Base-by-base conservation (phyloP, 2,888 invertebrate species). In the Acleris holmiana region DNA sequence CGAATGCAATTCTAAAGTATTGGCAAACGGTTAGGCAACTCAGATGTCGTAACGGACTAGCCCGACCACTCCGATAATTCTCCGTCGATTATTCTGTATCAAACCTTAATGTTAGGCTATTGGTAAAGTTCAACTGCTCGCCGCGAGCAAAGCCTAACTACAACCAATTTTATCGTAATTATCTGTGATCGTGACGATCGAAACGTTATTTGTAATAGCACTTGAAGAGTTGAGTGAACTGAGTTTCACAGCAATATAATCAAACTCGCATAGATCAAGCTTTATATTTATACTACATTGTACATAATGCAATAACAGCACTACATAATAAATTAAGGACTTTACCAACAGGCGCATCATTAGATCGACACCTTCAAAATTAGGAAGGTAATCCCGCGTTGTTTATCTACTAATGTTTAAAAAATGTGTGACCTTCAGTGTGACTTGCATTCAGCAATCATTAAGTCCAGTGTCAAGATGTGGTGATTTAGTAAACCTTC, bases 1-100 rank as follows among this genome's bases (percentile, higher is more conserved):
- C 79, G 78, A 76, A 76, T 78, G 84, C 83, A 82, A 82, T 79
- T 77, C 69, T 67, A 76, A 77, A 78, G 72, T 73, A 75, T 84
- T 83, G 81, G 75, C 77, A 72, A 68, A 68, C 61, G 68, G 73
- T 84, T 80, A 74, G 69, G 82, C 77, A 83, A 83, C 72, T 50
- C 23, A 41, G 59, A 55, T 65, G 65, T 54, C 53, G 65, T 65
- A 64, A 64, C 40, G 35, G 17, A 49, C 48, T 23, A 18, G 21
- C 8, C 17, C 13, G 56, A 3, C 40, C 40, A 4, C 29, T 0
- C 0, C 35, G 18, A 41, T 53, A 53, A 63, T 63, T 57, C 47
- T 40, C 50, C 35, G 35, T 1, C 2, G 0, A 35, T 35, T 2
- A 13, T 35, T 35, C 35, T 57, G 44, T 47, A 18, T 18, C 19